Conservation (phyloP, 2,888 invertebrate species). For the Stenichneumon culpator region DNA sequence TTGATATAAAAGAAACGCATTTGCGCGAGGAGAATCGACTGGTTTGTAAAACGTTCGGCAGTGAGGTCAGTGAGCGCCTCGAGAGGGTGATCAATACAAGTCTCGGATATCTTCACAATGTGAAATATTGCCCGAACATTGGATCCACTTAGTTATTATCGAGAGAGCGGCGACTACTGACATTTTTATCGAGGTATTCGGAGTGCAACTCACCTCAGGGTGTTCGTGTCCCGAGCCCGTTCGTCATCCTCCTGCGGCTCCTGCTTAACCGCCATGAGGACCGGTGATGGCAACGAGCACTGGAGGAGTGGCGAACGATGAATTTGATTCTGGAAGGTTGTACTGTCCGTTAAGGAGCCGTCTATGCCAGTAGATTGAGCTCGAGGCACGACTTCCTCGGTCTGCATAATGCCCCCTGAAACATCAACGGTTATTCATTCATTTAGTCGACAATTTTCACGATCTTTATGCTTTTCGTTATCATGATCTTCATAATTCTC, state of each 20-base stretch:
- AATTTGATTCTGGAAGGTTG: constrained; percentile 77
- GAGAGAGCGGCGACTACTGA: background rate
- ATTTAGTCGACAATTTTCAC: constrained; percentile 29
- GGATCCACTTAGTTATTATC: constrained; percentile 1
- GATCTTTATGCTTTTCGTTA: background rate
- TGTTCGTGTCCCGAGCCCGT: constrained; percentile 76
- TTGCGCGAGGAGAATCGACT: background rate
- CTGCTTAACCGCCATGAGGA: constrained; percentile 84
- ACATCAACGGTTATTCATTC: constrained; percentile 53
- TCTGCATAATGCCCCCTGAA: constrained; percentile 85
- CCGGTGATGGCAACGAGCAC: constrained; percentile 78
- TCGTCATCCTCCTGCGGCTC: constrained; percentile 84
- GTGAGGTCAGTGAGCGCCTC: background rate
- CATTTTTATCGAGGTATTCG: constrained; percentile 16
- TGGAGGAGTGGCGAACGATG: constrained; percentile 77
- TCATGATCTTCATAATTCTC: too few relatives aligned
- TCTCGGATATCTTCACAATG: background rate
- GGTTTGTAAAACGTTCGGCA: background rate
- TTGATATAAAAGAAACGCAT: background rate
- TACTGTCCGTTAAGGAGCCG: constrained; percentile 78
- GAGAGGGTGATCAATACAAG: background rate
- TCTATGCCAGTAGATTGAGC: constrained; percentile 83
- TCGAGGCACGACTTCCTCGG: constrained; percentile 84
- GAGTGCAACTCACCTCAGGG: constrained; percentile 75
- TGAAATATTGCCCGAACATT: constrained; percentile 7